A percentile compares a stretch with the other conserved stretches of the same genome.
phyloP scores from a whole-genome alignment of 2,888 invertebrate species.

The Parochlus steinenii region DNA sequence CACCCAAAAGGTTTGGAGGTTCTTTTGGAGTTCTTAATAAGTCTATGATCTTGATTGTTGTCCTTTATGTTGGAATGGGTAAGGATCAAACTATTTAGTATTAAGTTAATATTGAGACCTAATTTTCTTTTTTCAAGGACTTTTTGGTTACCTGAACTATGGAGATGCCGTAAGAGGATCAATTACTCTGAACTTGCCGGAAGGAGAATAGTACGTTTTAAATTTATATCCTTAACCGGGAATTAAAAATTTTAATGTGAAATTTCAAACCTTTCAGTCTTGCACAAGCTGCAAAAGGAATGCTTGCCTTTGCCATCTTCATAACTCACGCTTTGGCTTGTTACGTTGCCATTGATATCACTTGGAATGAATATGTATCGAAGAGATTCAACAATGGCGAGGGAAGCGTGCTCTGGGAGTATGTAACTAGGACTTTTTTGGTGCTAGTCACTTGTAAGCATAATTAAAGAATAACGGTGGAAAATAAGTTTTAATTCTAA shows the following conservation, averaged over 20 bases:
- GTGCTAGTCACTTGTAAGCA: slow-evolving; percentile 77
- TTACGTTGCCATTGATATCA: slow-evolving; percentile 87
- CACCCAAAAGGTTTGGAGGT: slow-evolving; percentile 64
- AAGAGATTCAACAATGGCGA: slow-evolving; percentile 41
- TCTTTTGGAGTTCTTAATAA: slow-evolving; percentile 70
- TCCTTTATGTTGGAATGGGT: slow-evolving; percentile 70
- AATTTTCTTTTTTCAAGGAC: too few species aligned
- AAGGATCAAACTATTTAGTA: too few species aligned
- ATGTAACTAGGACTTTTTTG: slow-evolving; percentile 53
- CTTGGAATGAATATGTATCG: slow-evolving; percentile 66
- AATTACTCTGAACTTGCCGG: slow-evolving; percentile 72
- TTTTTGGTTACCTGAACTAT: slow-evolving; percentile 80
- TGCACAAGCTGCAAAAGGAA: slow-evolving; percentile 53
- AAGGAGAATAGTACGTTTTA: slow-evolving; percentile 40
- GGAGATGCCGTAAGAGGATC: slow-evolving; percentile 55
- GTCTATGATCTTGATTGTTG: slow-evolving; percentile 62
- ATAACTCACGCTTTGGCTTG: slow-evolving; percentile 86
- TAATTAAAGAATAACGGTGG: background rate
- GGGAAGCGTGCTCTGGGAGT: slow-evolving; percentile 52
- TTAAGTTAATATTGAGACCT: too few species aligned
- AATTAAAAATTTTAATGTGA: background rate
- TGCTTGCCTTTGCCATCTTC: slow-evolving; percentile 67
- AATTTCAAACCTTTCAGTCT: slow-evolving; percentile 31
- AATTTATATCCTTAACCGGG: background rate
- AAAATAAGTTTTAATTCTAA: background rate